phyloP scores from a whole-genome alignment of 2,797 vertebrate genomes.

The Furcifer pardalis region DNA sequence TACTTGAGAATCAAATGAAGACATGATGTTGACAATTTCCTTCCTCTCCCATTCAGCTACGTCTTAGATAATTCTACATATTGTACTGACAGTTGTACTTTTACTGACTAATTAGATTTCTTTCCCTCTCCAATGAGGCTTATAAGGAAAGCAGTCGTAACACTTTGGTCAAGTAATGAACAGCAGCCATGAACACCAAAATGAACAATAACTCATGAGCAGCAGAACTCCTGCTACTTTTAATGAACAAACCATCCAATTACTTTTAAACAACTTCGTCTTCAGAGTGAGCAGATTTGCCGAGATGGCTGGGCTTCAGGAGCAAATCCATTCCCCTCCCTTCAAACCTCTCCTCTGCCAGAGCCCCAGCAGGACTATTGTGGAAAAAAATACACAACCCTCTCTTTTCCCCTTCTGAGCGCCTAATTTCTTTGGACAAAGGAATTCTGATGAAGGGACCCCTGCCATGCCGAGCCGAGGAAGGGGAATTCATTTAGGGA shows the following conservation, averaged over 20 bases:
- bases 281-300: not conserved
- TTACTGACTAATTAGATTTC: not conserved
- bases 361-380: not conserved
- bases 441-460: not conserved
- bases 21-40: not conserved
- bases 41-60: not conserved
- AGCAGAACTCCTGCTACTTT: not conserved
- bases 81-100: not conserved
- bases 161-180: not conserved
- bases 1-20: not conserved
- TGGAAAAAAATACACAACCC: not conserved
- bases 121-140: not conserved
- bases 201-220: not conserved
- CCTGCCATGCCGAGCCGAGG: not conserved
- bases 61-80: not conserved
- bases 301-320: not conserved
- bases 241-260: not conserved
- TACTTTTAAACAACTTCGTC: not conserved
- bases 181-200: not conserved
- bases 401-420: not conserved
- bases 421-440: slow-evolving; percentile 3
- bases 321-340: not conserved
- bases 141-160: not conserved
- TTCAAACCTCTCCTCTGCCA: too few relatives aligned
- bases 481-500: not conserved